These are phyloP conservation scores for Scaptomyza cyrtandrae DNA, from an alignment of 2,888 invertebrate species.

Conservation along the genomic window DNA sequence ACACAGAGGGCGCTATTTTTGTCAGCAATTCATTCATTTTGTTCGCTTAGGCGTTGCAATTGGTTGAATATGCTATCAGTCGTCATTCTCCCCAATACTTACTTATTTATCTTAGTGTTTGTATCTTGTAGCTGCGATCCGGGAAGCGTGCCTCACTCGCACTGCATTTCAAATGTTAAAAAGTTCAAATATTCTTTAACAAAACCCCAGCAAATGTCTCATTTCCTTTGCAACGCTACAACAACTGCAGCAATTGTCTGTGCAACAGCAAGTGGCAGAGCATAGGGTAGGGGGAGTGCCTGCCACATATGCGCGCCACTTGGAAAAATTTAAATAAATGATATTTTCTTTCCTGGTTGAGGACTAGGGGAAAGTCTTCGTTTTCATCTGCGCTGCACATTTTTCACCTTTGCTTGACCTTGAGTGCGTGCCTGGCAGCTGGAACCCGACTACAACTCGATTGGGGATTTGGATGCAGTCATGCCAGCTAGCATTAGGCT, in stretches of 20 bases:
- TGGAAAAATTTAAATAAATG: conserved; percentile 64
- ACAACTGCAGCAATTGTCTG: conserved; percentile 69
- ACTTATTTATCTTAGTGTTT: too few species aligned
- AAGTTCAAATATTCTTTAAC: conserved; percentile 73
- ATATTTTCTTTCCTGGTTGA: conserved; percentile 50
- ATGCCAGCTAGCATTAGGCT: conserved; percentile 51
- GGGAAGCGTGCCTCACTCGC: conserved; percentile 64
- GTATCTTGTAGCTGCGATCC: conserved; percentile 15
- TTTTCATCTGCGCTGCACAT: conserved; percentile 69
- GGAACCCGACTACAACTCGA: conserved; percentile 20
- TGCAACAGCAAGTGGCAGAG: conserved; percentile 36
- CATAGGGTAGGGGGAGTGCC: conserved; percentile 14
- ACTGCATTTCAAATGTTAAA: conserved; percentile 75
- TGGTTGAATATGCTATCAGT: conserved; percentile 43
- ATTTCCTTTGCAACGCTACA: conserved; percentile 64
- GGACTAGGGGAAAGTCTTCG: conserved; percentile 9
- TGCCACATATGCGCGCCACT: conserved; percentile 37
- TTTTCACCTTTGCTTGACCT: conserved; percentile 79
- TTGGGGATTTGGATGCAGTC: conserved; percentile 24
- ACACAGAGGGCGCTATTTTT: conserved; percentile 67
- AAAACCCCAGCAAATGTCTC: conserved; percentile 71
- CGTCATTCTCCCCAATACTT: conserved; percentile 1
- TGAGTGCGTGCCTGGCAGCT: conserved; percentile 63
- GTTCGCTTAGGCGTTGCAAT: conserved; percentile 53
- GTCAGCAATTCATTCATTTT: conserved; percentile 75